Evolutionary conservation across 2,888 invertebrate species (phyloP).

Genomic region (Gastrophysa polygoni): DNA sequence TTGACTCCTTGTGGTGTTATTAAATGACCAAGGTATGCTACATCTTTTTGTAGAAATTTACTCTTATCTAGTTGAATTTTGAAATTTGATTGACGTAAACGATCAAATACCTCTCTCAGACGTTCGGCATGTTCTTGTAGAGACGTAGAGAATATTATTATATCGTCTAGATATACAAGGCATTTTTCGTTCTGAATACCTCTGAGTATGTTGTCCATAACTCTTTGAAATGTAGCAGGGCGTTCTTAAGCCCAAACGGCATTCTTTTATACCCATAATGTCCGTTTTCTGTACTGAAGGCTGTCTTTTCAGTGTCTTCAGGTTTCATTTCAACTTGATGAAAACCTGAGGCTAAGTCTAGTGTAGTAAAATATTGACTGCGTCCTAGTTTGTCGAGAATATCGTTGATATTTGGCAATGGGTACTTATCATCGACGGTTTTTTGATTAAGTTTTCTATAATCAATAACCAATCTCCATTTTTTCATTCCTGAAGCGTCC

Average conservation of each 20-base stretch:
- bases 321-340: conserved; percentile 21
- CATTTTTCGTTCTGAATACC: conserved; percentile 9
- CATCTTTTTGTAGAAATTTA: conserved; percentile 29
- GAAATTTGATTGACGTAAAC: conserved; percentile 14
- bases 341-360: conserved; percentile 19
- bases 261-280: conserved; percentile 17
- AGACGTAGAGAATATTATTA: conserved; percentile 6
- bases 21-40: conserved; percentile 29
- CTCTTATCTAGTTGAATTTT: conserved; percentile 32
- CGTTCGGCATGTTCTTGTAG: conserved; percentile 44
- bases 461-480: conserved; percentile 8
- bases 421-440: conserved; percentile 4
- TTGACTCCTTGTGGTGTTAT: conserved; percentile 15
- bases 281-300: conserved; percentile 15
- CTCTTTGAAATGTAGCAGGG: conserved; percentile 21
- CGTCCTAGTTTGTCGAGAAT: conserved; percentile 15
- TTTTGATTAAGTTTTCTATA: conserved; percentile 11
- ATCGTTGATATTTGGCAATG: conserved; percentile 14
- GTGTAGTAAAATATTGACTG: conserved; percentile 9
- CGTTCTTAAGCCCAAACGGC: conserved; percentile 22
- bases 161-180: conserved; percentile 10
- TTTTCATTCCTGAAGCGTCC: conserved; percentile 19
- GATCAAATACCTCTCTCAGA: conserved; percentile 1
- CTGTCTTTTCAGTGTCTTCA: conserved; percentile 24
- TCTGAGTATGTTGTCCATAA: conserved; percentile 25